Evolutionary conservation across 2,888 invertebrate genomes (phyloP).

Genomic region (Hirtodrosophila alboralis): DNA sequence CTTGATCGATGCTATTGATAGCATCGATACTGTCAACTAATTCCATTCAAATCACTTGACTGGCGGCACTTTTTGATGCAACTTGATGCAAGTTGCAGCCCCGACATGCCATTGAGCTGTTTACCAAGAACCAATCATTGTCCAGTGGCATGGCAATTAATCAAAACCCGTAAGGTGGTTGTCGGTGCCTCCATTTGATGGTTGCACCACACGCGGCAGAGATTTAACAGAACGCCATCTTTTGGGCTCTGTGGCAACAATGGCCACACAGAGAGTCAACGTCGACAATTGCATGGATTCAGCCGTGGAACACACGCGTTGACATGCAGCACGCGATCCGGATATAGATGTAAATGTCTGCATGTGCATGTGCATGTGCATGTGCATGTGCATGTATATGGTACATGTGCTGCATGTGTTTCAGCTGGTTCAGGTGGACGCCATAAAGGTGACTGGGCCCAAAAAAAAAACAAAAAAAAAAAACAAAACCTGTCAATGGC

Average conservation of each 20-base stretch:
- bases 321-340: conserved; percentile 82
- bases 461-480: too few relatives aligned
- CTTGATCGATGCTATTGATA: too few relatives aligned
- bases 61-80: too few relatives aligned
- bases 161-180: conserved; percentile 52
- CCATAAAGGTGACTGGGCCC: conserved; percentile 23
- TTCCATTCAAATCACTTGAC: too few relatives aligned
- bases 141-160: conserved; percentile 63
- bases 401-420: conserved; percentile 7
- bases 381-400: too few relatives aligned
- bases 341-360: conserved; percentile 28
- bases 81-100: background rate
- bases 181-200: conserved; percentile 60
- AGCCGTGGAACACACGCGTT: conserved; percentile 72
- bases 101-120: conserved; percentile 47
- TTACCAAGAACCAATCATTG: conserved; percentile 76
- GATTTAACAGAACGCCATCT: conserved; percentile 54
- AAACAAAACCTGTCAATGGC: conserved; percentile 78
- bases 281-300: conserved; percentile 69
- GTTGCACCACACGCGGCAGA: conserved; percentile 58
- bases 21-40: too few relatives aligned
- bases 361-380: conserved; percentile 2
- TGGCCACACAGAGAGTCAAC: conserved; percentile 43
- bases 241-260: too few relatives aligned
- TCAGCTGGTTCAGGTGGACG: conserved; percentile 10